Conservation (phyloP, 2,888 invertebrate genomes). For the Choreutis nemorana region DNA sequence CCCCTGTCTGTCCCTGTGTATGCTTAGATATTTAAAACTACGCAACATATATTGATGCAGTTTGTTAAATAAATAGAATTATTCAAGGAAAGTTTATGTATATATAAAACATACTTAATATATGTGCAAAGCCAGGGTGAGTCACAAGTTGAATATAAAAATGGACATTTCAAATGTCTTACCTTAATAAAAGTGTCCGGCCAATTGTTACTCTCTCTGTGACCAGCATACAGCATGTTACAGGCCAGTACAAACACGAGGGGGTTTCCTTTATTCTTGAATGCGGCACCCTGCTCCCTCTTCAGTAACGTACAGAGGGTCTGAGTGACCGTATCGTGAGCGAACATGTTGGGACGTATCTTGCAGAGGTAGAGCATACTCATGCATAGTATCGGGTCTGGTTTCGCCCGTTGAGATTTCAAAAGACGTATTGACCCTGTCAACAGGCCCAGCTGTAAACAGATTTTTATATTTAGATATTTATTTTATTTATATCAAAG, state of each 20-base stretch:
- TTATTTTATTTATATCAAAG: no score
- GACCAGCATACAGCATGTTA: conserved; percentile 84
- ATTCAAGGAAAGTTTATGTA: no score
- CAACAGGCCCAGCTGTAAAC: conserved; percentile 72
- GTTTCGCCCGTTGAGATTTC: conserved; percentile 80
- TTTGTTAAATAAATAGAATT: no score
- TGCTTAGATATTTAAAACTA: no score
- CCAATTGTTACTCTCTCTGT: conserved; percentile 85
- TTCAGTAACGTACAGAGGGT: conserved; percentile 84
- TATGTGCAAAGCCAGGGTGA: no score
- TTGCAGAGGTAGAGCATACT: conserved; percentile 83
- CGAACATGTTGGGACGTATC: conserved; percentile 78
- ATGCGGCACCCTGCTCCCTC: conserved; percentile 74
- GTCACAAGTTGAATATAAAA: no score
- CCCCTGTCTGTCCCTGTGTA: no score
- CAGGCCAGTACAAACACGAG: conserved; percentile 83
- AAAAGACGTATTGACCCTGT: conserved; percentile 88
- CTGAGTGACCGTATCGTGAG: conserved; percentile 77
- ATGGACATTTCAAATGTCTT: no score
- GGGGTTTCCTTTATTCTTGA: conserved; percentile 83
- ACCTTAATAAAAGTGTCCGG: conserved; percentile 92
- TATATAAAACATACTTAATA: no score
- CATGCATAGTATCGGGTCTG: conserved; percentile 80
- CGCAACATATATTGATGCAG: no score
- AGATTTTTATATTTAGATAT: conserved; percentile 5